Evolutionary conservation across 2,113 vertebrate genomes (phyloP), one percentile per base, ranked within the genome.

Genomic region (zebrafish (Danio rerio)): DNA sequence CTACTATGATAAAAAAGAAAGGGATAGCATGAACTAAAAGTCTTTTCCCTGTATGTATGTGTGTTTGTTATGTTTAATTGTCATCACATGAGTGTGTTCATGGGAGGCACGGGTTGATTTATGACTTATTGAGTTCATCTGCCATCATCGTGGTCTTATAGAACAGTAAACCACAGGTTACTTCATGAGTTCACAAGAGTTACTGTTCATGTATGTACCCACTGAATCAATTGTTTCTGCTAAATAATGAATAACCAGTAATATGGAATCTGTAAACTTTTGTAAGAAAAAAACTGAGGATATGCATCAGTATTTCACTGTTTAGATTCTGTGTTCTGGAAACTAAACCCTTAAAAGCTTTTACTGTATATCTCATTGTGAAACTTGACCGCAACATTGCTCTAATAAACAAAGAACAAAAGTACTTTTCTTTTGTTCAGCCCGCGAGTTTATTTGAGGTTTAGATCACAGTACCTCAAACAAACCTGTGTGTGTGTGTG

Each of bases 41-140:
- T 43, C 20, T 77, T 76, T 49, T 45, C 10, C 15, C 50, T 45
- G 4, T 53, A 58, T 75, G 31, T 75, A 40, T 58, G 11, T 18
- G 49, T 45, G 6, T 59, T 12, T 69, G 75, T 70, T 80, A 72
- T 11, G 5, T 55, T 65, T 81, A 81, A 80, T 81, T 77, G 50
- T 81, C 16, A 52, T 83, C 78, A 83, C 52, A 83, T 83, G 77
- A 58, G 18, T 74, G 53, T 81, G 15, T n/a, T 20, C 15, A 62
- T 21, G 45, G 50, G 42, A n/a, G 66, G 66, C 66, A 76, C 56
- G 18, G 49, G 31, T 71, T 16, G 63, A 77, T 77, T 75, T 55
- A 56, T 75, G 72, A 58, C 15, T 59, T 59, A 58, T 45, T 74
- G 40, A 75, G 72, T 21, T 76, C 55, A 45, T 76, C 42, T 76